These are phyloP conservation scores for Zophobas morio DNA, from an alignment of 1,140 invertebrate genomes.

Conservation along the genomic window DNA sequence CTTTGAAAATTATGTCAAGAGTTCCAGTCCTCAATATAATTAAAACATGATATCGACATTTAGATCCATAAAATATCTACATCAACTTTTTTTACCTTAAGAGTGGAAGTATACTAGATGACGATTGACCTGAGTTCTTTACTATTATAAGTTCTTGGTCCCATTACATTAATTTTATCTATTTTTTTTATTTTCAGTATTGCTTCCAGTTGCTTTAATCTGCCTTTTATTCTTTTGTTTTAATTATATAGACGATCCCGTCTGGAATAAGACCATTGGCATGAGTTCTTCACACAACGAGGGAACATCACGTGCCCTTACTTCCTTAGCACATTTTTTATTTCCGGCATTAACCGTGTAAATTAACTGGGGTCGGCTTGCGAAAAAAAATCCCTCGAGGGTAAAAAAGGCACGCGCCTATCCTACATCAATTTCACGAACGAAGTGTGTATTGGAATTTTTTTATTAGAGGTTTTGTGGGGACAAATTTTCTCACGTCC, in stretches of 20 bases:
- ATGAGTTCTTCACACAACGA: constrained; percentile 46
- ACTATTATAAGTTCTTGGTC: too few relatives aligned
- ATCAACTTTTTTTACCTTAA: too few relatives aligned
- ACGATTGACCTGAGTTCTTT: too few relatives aligned
- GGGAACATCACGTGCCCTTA: constrained; percentile 56
- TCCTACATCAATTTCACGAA: constrained; percentile 18
- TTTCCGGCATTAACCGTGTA: constrained; percentile 47
- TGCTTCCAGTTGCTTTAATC: too few relatives aligned
- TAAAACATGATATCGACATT: too few relatives aligned
- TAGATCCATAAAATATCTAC: too few relatives aligned
- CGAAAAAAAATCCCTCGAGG: constrained; percentile 46
- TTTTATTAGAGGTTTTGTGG: neutral
- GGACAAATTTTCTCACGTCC: constrained; percentile 23
- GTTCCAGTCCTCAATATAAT: too few relatives aligned
- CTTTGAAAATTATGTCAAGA: too few relatives aligned
- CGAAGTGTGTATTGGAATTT: constrained; percentile 15
- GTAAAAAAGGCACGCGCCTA: constrained; percentile 25
- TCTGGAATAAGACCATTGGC: constrained; percentile 40
- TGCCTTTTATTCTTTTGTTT: too few relatives aligned
- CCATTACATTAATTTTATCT: too few relatives aligned
- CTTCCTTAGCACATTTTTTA: constrained; percentile 49
- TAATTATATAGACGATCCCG: neutral
- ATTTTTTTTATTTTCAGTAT: too few relatives aligned
- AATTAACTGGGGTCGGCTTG: constrained; percentile 45
- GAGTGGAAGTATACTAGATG: too few relatives aligned